These are phyloP conservation scores for Euzetes globulus DNA, from an alignment of 2,888 invertebrate genomes.

Conservation along the genomic window DNA sequence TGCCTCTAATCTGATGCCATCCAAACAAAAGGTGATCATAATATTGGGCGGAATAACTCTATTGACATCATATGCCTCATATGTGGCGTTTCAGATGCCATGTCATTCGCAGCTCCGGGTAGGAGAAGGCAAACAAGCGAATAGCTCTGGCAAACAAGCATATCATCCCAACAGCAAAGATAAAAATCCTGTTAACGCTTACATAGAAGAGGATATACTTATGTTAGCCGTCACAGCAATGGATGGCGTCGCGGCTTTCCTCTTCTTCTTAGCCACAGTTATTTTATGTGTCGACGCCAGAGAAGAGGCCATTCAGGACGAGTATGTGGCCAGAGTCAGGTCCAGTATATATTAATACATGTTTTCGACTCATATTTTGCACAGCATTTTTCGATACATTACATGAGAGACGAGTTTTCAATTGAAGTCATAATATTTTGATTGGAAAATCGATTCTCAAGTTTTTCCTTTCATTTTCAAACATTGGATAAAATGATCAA, in stretches of 20 bases:
- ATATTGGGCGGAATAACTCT: constrained; percentile 32
- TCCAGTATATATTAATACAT: constrained; percentile 29
- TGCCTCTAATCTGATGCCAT: not conserved
- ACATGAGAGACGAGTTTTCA: too few relatives aligned
- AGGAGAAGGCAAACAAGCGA: not conserved
- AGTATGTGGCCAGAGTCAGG: constrained; percentile 35
- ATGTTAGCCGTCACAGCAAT: constrained; percentile 28
- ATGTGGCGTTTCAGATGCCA: constrained; percentile 32
- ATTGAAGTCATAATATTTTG: too few relatives aligned
- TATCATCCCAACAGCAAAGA: constrained; percentile 25
- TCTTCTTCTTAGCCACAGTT: constrained; percentile 26
- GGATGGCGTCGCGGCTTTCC: constrained; percentile 19
- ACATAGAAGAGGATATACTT: constrained; percentile 29
- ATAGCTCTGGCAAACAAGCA: constrained; percentile 15
- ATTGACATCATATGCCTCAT: constrained; percentile 31
- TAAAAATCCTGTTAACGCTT: constrained; percentile 31
- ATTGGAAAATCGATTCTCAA: too few relatives aligned
- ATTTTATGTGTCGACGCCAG: constrained; percentile 32
- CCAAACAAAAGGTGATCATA: constrained; percentile 30
- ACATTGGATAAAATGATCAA: too few relatives aligned
- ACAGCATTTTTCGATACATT: too few relatives aligned
- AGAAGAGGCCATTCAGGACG: constrained; percentile 36
- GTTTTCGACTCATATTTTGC: too few relatives aligned
- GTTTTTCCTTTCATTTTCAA: too few relatives aligned
- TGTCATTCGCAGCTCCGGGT: constrained; percentile 21